Evolutionary conservation across 2,113 vertebrate genomes (phyloP), one percentile per base, ranked within the genome.

Genomic region (Hemiprocne comata): DNA sequence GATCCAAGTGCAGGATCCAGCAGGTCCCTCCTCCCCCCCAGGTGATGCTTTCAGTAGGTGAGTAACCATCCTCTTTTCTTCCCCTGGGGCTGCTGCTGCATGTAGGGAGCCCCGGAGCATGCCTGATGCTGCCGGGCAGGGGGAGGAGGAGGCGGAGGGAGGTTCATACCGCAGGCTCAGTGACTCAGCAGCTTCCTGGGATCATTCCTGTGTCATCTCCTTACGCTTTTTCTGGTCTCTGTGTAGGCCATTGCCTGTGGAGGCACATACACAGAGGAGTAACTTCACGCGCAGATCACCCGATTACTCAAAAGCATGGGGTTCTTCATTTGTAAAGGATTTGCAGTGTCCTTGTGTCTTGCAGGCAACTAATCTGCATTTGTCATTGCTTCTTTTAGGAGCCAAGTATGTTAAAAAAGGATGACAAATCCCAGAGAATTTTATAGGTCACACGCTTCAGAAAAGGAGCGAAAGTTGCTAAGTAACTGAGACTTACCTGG

Each of bases 251-350:
- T 10, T 6, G 38, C 53, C 57, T 11, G 46, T 0, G 85, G 76
- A 36, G 87, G 84, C 90, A 23, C 0, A 8, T 42, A 42, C 17
- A 7, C 29, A 1, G 19, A 44, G 94, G 33, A 33, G 86, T 0
- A 11, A 0, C 44, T 23, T 4, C 19, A 2, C 24, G 2, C 6
- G 5, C 64, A 23, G 66, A 9, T 14, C 21, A 0, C 2, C 26
- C 3, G 6, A 11, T 29, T 54, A 16, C 81, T 73, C 48, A 53
- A 17, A 5, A 4, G 58, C 36, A 7, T 62, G 57, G 7, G 28
- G 77, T 18, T 33, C 11, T 17, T 53, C 21, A 1, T 10, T 4
- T 3, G 48, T 2, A 1, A 4, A 13, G 83, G 4, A 1, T 4
- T 3, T 12, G 66, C 36, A 3, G 82, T 10, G 6, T 20, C 72